Evolutionary conservation across 2,113 vertebrate species (phyloP), one percentile per base, ranked within the genome.

Genomic region (Holacanthus passer): DNA sequence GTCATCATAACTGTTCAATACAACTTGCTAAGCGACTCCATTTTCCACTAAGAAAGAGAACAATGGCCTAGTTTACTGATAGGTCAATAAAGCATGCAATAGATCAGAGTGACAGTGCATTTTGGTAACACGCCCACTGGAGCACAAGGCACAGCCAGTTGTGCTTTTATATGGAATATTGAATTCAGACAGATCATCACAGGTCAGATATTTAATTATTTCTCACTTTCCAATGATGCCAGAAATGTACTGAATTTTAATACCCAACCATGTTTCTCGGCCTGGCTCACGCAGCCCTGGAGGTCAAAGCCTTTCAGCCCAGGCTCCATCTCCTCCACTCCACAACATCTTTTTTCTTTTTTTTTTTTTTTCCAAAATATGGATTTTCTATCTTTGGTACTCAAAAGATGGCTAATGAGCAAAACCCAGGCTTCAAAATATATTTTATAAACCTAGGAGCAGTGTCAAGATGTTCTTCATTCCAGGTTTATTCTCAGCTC

Each of bases 401-500:
- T 67, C 20, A 17, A 22, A 14, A 47, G 27, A 72, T 10, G 16
- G 6, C 60, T 47, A 56, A 65, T 32, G 12, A 59, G 41, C 13
- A 27, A 65, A 78, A 56, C 6, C 29, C 10, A 5, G 56, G 39
- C 0, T 69, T 43, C 41, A 77, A 32, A 31, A 4, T 13, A 16
- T 63, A 22, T 14, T 60, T 67, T 20, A 81, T 41, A 86, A 69
- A 55, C 56, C 32, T 55, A 32, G 12, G 8, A 47, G 35, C 37
- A 31, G 66, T 52, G 50, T 81, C 63, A 81, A 78, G 37, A 66
- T 63, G 24, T 41, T 56, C 47, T 48, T 68, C 13, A 13, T 29
- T 37, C 2, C n/a, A 50, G 50, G 48, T 50, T 43, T 14, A 55
- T 45, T 47, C 35, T 45, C n/a, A 62, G 32, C 59, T 58, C 4